Evolutionary conservation across 1,140 invertebrate genomes (phyloP), one percentile per base, ranked within the genome.

Genomic region (Caenorhabditis remanei): DNA sequence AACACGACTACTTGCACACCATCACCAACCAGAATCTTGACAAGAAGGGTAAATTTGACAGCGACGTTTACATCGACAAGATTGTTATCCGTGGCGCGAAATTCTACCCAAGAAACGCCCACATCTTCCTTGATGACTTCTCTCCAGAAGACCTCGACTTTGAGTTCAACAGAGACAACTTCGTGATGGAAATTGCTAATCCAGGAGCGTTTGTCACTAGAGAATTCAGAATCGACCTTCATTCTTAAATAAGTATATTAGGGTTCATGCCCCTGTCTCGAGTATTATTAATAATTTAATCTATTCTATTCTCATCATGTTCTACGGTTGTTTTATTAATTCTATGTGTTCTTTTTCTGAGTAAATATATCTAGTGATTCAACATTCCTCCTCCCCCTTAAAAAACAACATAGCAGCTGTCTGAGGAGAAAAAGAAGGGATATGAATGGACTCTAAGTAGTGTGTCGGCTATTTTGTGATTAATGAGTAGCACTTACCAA

Each of bases 1-100:
- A 87, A 24, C 85, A 87, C 43, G 89, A 89, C 43, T 87, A 84
- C 63, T 46, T 89, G 5, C 85, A 89, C 85, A 89, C 88, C 8
- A 89, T 89, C 63, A 89, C 88, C 14, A 88, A 87, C 63, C 86
- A 89, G 55, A 89, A 84, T 41, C 82, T 89, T 16, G 85, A 89
- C 46, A 55, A 75, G 53, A 89, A 86, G 21, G 89, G 89, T 7
- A 86, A 63, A 53, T 75, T 84, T 19, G 87, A 89, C 61, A 86
- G 85, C n/a, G 85, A 89, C 40, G 71, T 89, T 24, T 88, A 84
- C 87, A 87, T 89, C 67, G 92, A 92, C 50, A 90, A 90, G 82
- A 93, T 92, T 85, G 87, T 93, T 21, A 88, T 92, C 48, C 90
- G 91, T 50, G 91, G 91, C 13, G 90, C 92, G 41, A 90, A 92